phyloP scores from a whole-genome alignment of 2,797 vertebrate species.

The Mormyrus hasselquistii region DNA sequence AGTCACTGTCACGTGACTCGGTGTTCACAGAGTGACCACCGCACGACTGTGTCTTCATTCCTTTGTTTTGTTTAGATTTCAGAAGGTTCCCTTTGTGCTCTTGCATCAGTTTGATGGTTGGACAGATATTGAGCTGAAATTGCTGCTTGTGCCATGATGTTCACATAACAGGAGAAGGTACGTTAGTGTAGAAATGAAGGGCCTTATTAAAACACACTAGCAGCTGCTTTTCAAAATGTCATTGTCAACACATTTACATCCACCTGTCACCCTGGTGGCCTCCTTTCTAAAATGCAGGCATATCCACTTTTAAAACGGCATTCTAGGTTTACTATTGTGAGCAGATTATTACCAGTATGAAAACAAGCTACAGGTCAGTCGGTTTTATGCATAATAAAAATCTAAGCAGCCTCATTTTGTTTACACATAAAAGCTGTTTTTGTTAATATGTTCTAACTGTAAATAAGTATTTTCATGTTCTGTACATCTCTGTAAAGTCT shows the following conservation, averaged over 20 bases:
- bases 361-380: background rate
- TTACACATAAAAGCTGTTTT: background rate
- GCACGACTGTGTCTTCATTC: background rate
- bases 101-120: background rate
- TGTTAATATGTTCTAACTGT: background rate
- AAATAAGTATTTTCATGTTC: background rate
- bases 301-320: background rate
- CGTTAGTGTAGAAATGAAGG: background rate
- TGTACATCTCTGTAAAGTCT: background rate
- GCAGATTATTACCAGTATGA: background rate
- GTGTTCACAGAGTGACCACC: background rate
- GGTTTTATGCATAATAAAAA: background rate
- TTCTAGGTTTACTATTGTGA: background rate
- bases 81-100: background rate
- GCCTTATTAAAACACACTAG: background rate
- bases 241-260: background rate
- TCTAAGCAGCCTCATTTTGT: background rate
- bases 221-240: background rate
- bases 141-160: background rate
- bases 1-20: background rate
- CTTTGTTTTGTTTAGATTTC: background rate
- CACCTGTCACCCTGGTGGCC: background rate
- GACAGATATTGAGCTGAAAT: background rate
- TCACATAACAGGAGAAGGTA: background rate
- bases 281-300: background rate